phyloP scores from a whole-genome alignment of 2,797 vertebrate genomes.

The Halcyon chelicuti region DNA sequence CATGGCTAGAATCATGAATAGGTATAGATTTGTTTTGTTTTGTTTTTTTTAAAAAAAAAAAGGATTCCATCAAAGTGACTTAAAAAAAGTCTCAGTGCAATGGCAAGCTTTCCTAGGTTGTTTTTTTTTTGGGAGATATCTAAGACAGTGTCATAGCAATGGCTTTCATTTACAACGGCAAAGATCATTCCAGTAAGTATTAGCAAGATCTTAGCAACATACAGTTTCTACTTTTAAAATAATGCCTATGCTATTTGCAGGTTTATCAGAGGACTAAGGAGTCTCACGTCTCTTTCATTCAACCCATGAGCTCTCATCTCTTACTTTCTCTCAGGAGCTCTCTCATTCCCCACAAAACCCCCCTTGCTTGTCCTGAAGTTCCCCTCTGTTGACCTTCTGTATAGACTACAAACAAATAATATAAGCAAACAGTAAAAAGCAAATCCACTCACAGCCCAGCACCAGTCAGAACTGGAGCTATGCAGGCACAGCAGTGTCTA shows the following conservation, averaged over 20 bases:
- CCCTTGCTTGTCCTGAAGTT: not conserved
- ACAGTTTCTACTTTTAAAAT: not conserved
- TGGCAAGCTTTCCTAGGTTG: not conserved
- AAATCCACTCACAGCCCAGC: not conserved
- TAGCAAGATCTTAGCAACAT: not conserved
- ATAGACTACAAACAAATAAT: rapidly evolving
- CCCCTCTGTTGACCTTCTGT: not conserved
- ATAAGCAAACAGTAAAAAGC: not conserved
- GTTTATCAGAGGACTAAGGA: not conserved
- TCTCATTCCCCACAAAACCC: not conserved
- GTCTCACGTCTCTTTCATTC: not conserved
- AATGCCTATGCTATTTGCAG: not conserved
- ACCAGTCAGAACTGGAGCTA: not conserved
- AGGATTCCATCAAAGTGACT: not conserved
- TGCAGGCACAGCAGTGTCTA: rapidly evolving
- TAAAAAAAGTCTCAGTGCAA: not conserved
- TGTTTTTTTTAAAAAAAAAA: not conserved
- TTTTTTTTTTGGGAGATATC: conserved; percentile 7
- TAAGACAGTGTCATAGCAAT: not conserved
- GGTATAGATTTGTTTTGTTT: not conserved
- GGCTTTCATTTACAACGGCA: not conserved
- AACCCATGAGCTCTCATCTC: not conserved
- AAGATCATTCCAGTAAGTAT: not conserved
- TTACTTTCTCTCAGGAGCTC: not conserved
- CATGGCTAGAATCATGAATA: not conserved